Percentiles rank a stretch among this genome's conserved stretches.
phyloP scores from a whole-genome alignment of 2,797 vertebrate species.

The Lacerta bilineata region DNA sequence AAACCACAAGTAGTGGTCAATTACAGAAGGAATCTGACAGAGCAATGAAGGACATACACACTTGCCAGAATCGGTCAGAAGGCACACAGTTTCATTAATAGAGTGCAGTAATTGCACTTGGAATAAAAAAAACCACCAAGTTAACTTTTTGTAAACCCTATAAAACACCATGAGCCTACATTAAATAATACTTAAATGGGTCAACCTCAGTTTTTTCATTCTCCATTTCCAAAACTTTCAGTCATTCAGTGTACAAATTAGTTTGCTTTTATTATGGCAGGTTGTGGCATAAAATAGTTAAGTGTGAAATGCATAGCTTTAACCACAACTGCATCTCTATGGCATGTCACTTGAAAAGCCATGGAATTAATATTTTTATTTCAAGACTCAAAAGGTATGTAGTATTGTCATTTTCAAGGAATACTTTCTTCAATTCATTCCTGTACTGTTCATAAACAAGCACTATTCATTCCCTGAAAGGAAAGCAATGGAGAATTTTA shows the following conservation, averaged over 20 bases:
- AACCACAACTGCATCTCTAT: not conserved
- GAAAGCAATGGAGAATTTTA: constrained; percentile 8
- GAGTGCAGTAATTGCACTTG: not conserved
- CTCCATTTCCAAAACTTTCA: constrained; percentile 1
- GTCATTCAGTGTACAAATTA: not conserved
- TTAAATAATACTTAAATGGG: not conserved
- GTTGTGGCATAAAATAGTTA: not conserved
- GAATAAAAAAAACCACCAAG: constrained; percentile 18
- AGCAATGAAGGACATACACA: not conserved
- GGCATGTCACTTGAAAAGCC: not conserved
- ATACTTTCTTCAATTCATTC: not conserved
- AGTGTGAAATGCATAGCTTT: not conserved
- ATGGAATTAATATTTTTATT: not conserved
- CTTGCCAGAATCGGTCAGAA: not conserved
- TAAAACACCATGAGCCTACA: constrained; percentile 1
- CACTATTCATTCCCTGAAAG: constrained; percentile 1
- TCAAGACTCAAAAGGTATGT: not conserved
- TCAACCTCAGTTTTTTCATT: not conserved
- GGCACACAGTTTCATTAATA: not conserved
- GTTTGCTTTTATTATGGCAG: not conserved
- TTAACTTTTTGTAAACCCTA: constrained; percentile 13
- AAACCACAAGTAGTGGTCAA: not conserved
- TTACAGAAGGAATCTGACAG: not conserved
- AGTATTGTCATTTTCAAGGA: not conserved
- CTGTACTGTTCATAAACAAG: not conserved